Percentiles rank a stretch among this genome's conserved stretches.
phyloP scores from a whole-genome alignment of 2,797 vertebrate species.

The Myotis planiceps region DNA sequence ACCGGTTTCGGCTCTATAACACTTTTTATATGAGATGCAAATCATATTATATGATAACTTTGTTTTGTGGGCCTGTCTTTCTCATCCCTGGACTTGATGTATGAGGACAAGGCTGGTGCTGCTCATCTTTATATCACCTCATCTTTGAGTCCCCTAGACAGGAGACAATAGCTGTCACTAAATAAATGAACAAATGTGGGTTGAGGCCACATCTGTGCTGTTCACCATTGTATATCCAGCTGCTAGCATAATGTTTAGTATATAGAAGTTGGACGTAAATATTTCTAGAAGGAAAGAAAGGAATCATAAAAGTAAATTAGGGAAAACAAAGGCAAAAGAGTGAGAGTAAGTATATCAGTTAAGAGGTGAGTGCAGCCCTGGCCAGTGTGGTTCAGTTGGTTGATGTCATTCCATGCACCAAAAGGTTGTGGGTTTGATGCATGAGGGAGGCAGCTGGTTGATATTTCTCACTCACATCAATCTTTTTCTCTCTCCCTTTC shows the following conservation, averaged over 20 bases:
- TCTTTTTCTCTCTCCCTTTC: not conserved
- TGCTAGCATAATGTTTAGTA: not conserved
- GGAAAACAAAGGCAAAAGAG: not conserved
- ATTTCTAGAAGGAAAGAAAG: not conserved
- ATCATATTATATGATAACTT: not conserved
- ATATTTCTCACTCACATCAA: not conserved
- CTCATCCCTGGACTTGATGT: not conserved
- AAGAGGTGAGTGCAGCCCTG: not conserved
- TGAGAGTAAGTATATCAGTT: not conserved
- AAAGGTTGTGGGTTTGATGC: not conserved
- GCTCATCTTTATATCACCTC: not conserved
- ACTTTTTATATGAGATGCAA: not conserved
- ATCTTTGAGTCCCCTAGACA: too few species aligned
- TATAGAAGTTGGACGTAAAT: not conserved
- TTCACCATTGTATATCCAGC: rapidly evolving
- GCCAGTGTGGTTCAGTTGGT: not conserved
- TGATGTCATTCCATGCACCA: not conserved
- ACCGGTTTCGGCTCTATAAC: not conserved
- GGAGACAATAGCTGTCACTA: not conserved
- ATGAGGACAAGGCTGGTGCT: not conserved
- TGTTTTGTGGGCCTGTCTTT: not conserved
- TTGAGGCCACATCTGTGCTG: not conserved
- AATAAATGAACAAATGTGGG: not conserved
- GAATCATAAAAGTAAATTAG: not conserved
- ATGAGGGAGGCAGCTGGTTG: not conserved